Base-by-base conservation (phyloP, 2,113 vertebrate genomes). In the Emberiza fucata region DNA sequence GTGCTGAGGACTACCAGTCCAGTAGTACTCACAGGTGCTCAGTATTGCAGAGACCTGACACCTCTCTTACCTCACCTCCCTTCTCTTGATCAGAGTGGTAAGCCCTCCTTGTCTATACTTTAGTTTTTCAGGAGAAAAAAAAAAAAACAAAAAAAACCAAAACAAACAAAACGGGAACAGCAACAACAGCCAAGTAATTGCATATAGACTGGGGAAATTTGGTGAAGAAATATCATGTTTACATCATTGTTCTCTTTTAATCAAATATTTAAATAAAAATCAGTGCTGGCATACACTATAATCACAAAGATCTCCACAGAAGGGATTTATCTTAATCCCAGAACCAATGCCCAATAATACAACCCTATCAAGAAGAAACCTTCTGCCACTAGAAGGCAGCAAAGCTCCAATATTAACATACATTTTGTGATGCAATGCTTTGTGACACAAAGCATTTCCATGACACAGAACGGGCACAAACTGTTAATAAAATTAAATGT, bases 321-420 rank as follows among this genome's bases (percentile, higher is more conserved):
- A 70, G 3, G 44, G 10, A 33, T 45, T 65, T 40, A 5, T 40
- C 18, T 44, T 53, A 54, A 33, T 27, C 5, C 12, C 12, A 42
- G 19, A 48, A 28, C 4, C 11, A n/a, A 69, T 53, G 2, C 2
- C 10, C 12, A 11, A 8, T 3, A 7, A 23, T 1, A 33, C 33
- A 42, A 12, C 5, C 0, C 0, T 1, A 24, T 5, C n/a, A 14
- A 5, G 5, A 31, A 29, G 2, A 18, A n/a, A 64, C 4, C 8
- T 23, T 59, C 12, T 57, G 54, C 68, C 96, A 81, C 83, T 68
- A 94, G 95, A 79, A 84, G 91, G 76, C 92, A 94, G 92, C 75
- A 92, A 75, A 94, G 45, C 17, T 60, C 86, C 64, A 78, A 31
- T 12, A 7, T 9, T 63, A 85, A 53, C 12, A 19, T 7, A 1